These are phyloP conservation scores for Iphiclides podalirius DNA, from an alignment of 2,888 invertebrate species.

Conservation along the genomic window DNA sequence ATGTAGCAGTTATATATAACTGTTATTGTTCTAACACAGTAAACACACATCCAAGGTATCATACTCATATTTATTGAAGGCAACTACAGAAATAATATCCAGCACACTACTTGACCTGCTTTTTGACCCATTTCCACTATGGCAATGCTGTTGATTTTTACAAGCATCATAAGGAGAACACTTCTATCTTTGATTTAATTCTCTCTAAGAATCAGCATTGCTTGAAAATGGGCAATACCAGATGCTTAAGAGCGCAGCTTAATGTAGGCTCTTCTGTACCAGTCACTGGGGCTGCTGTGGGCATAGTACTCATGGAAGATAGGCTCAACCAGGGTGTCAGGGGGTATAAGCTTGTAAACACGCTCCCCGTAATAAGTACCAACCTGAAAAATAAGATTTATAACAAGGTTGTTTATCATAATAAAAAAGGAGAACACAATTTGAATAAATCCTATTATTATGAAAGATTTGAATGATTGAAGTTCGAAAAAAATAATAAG, in stretches of 20 bases:
- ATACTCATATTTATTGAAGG: constrained; percentile 28
- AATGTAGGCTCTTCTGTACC: constrained; percentile 74
- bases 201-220: constrained; percentile 15
- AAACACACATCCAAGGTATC: too few relatives aligned
- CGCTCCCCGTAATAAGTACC: constrained; percentile 94
- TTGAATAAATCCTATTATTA: too few relatives aligned
- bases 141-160: neutral
- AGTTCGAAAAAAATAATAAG: too few relatives aligned
- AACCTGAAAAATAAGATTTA: constrained; percentile 62
- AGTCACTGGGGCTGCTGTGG: constrained; percentile 78
- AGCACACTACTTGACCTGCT: constrained; percentile 1
- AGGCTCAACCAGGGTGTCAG: constrained; percentile 83
- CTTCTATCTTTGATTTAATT: neutral
- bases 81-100: constrained; percentile 27
- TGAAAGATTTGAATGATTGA: too few relatives aligned
- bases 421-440: too few relatives aligned
- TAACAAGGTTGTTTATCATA: too few relatives aligned
- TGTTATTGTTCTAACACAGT: too few relatives aligned
- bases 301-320: constrained; percentile 85
- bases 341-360: constrained; percentile 85
- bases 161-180: too few relatives aligned
- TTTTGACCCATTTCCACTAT: constrained; percentile 2
- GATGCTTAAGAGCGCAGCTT: constrained; percentile 74
- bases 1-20: too few relatives aligned
- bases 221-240: constrained; percentile 10